phyloP scores from a whole-genome alignment of 2,113 vertebrate species.

The Formicarius rufipectus region DNA sequence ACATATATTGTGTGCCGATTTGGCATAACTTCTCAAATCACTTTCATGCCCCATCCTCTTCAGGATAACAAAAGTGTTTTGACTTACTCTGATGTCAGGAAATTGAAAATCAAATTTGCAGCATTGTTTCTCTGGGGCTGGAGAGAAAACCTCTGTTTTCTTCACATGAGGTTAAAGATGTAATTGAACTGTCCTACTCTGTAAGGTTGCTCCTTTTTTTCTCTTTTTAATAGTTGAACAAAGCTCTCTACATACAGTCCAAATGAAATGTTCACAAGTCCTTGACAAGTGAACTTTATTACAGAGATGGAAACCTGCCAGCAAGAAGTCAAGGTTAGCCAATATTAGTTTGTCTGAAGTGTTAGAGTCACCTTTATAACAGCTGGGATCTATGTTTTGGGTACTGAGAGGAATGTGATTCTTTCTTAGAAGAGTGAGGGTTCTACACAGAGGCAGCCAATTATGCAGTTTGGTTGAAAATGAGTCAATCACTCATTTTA shows the following conservation, averaged over 20 bases:
- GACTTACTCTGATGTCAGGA: not conserved
- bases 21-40: not conserved
- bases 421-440: not conserved
- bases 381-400: not conserved
- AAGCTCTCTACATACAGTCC: not conserved
- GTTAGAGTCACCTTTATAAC: conserved; percentile 32
- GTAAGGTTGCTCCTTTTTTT: not conserved
- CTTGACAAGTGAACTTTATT: conserved; percentile 44
- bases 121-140: not conserved
- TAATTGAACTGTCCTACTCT: conserved; percentile 31
- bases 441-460: not conserved
- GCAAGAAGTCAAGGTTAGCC: not conserved
- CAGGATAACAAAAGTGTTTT: not conserved
- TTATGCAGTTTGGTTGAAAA: not conserved
- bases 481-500: conserved; percentile 34
- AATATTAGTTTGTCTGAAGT: conserved; percentile 31
- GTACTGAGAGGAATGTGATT: not conserved
- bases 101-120: not conserved
- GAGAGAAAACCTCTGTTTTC: not conserved
- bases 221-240: not conserved
- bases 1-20: not conserved
- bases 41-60: not conserved
- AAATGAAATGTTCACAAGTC: not conserved
- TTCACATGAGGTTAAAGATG: not conserved
- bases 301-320: conserved; percentile 50